Percentiles rank a stretch among this genome's conserved stretches.
Conservation (phyloP, 1,140 invertebrate genomes). For the Caenorhabditis briggsae region DNA sequence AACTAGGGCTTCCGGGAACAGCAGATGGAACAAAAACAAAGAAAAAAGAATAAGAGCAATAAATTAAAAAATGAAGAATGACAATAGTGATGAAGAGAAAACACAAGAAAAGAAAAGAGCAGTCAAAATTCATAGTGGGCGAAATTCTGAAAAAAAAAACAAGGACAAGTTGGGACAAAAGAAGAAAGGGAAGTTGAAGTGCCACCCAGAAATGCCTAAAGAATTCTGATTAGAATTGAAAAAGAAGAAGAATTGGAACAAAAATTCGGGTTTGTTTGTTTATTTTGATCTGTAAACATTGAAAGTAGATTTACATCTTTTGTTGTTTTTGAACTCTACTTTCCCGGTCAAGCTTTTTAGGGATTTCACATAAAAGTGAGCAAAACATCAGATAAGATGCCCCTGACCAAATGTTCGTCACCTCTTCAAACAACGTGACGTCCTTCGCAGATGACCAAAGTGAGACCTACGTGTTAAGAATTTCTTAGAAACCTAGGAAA, state of each 20-base stretch:
- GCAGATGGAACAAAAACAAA: neutral
- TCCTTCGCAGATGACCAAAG: neutral
- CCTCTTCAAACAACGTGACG: neutral
- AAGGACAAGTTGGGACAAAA: neutral
- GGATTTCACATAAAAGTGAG: neutral
- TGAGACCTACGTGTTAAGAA: neutral
- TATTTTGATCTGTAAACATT: no score
- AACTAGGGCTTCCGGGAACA: constrained; percentile 20
- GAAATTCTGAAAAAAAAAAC: neutral
- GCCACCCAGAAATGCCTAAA: neutral
- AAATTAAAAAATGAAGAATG: neutral
- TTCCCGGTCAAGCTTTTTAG: neutral
- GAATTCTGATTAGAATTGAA: neutral
- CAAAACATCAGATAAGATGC: neutral
- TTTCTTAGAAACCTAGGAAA: neutral
- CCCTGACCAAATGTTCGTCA: constrained; percentile 9
- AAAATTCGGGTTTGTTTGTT: neutral
- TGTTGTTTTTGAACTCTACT: neutral
- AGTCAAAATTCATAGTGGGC: neutral
- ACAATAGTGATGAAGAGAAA: neutral
- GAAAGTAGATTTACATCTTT: neutral
- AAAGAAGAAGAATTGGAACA: neutral
- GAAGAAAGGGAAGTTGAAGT: neutral
- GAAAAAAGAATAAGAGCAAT: no score
- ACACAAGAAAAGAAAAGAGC: neutral